Base-by-base conservation (phyloP, 2,113 vertebrate species). In the Cyanoramphus novaezelandiae region DNA sequence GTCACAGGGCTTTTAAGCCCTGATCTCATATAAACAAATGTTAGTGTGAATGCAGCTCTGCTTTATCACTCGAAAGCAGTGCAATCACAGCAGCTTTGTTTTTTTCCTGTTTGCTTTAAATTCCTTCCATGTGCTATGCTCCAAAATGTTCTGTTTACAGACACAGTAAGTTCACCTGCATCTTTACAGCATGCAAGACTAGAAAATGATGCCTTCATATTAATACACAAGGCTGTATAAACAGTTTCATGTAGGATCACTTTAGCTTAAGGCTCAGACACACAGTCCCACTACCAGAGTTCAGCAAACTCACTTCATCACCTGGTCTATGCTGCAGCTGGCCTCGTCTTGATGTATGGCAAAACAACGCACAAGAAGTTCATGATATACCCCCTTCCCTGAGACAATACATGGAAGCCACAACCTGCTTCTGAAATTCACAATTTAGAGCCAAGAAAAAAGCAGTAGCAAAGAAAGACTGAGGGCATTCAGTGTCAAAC, bases 101-200 rank as follows among this genome's bases (percentile, higher is more conserved):
- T 78, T 78, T 44, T 52, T 82, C 65, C 86, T 74, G n/a, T 55
- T 82, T 43, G 16, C 29, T 94, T 90, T 63, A 59, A 82, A 77
- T 5, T 71, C 50, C 41, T 81, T 49, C 39, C 75, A 69, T 47
- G 47, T 47, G 29, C 21, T 76, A 43, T 0, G 5, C 14, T 67
- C 68, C n/a, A 50, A 50, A 64, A 33, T 8, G 21, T 50, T 60
- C 55, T 57, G 10, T 53, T 88, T 49, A 59, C 13, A 72, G 44
- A 47, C 0, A 0, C 57, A 59, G 33, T 4, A 49, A n/a, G 9
- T 31, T 70, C 17, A 70, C 7, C 35, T 78, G 25, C 19, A 60
- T 3, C 13, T 67, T 64, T 79, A 31, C 24, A 86, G 75, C 3
- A 3, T 28, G 1, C 9, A 44, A n/a, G 25, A 70, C 29, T 17